Base-by-base conservation (phyloP, 2,797 vertebrate species). In the Silurus lanzhouensis region DNA sequence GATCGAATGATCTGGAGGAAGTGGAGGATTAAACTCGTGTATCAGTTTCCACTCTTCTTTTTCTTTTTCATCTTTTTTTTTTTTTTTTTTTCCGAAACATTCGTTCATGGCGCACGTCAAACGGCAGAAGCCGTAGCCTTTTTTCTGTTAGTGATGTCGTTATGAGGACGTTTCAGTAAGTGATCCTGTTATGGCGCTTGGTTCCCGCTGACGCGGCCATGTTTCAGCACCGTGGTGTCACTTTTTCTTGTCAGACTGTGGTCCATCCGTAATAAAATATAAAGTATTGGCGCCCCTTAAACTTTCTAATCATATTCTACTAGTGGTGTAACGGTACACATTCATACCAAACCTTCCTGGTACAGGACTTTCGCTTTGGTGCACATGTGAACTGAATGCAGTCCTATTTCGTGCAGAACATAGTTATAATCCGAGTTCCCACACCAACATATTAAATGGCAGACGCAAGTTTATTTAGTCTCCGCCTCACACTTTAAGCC, bases 1-100 rank as follows among this genome's bases (percentile, higher is more conserved):
- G 86, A 86, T 88, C 85, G 38, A 87, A 74, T 88, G 67, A 74
- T 85, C 64, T 78, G 4, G 61, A 90, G 86, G 76, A 86, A 87
- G 83, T 85, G 19, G 61, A 82, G 46, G 66, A 82, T 44, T 82
- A 71, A 67, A 82, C 67, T 44, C 20, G 19, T 55, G n/a, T 58
- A 76, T 82, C 81, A 44, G 20, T 20, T 72, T 82, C 27, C 67
- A 44, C 1, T 58, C 64, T 31, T 27, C 68, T n/a, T 57, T 48
- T 68, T 17, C 5, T 61, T 72, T 44, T 58, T 44, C 13, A n/a
- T 46, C 8, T 44, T 7, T 71, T 27, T 6, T 12, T 27, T 20
- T 82, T 55, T 44, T 52, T 7, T 1, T 14, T 2, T 1, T 68
- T 58, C 10, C 31, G 17, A 68, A 66, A 22, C 27, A 58, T 75